Evolutionary conservation across 2,113 vertebrate species (phyloP).

Genomic region (Thalassarche chlororhynchos): DNA sequence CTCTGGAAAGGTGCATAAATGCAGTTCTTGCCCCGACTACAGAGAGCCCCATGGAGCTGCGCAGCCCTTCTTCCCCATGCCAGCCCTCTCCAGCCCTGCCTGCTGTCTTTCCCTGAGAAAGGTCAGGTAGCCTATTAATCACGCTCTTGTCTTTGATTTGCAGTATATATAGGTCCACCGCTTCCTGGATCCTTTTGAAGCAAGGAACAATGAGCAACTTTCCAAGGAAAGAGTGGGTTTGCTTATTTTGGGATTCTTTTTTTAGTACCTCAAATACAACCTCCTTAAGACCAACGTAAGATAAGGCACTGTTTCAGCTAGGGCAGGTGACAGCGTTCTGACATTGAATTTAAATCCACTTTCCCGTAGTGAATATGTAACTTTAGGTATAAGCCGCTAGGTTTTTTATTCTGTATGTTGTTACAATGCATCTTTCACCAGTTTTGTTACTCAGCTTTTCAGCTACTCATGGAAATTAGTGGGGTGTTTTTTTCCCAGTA

Average conservation of each 20-base stretch:
- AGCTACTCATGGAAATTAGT: not conserved
- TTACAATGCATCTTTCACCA: not conserved
- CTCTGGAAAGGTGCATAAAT: not conserved
- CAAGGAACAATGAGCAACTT: not conserved
- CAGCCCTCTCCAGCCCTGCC: not conserved
- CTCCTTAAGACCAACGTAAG: not conserved
- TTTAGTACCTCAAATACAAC: not conserved
- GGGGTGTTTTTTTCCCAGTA: not conserved
- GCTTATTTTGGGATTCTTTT: not conserved
- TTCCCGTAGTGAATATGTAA: not conserved
- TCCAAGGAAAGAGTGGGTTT: not conserved
- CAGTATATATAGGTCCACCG: rapidly evolving
- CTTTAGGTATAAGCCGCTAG: not conserved
- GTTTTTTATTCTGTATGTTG: not conserved
- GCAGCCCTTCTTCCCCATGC: not conserved
- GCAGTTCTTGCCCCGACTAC: not conserved
- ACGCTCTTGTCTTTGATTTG: not conserved
- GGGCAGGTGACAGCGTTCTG: not conserved
- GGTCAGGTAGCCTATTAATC: not conserved
- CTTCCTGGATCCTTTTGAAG: not conserved
- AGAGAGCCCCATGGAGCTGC: rapidly evolving
- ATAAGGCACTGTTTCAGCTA: not conserved
- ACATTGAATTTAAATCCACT: not conserved
- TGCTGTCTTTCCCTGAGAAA: not conserved
- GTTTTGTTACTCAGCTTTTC: not conserved